These are phyloP conservation scores for Scortum barcoo DNA, from an alignment of 2,113 vertebrate genomes.

Conservation along the genomic window DNA sequence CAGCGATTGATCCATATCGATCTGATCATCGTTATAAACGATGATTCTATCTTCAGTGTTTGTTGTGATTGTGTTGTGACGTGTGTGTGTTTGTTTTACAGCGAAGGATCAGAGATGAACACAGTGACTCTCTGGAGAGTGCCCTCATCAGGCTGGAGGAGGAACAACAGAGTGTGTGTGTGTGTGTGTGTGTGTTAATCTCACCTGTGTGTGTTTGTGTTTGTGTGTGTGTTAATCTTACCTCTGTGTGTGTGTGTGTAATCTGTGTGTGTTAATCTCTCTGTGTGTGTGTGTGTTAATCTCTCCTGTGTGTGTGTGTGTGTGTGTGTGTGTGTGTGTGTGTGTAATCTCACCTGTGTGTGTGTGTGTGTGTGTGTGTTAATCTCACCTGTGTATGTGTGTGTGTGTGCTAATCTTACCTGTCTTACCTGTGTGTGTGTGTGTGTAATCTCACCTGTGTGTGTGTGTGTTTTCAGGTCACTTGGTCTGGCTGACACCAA, in stretches of 20 bases:
- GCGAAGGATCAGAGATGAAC: conserved; percentile 82
- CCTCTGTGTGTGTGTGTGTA: conserved; percentile 15
- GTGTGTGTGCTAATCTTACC: too few species aligned
- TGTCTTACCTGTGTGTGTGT: not conserved
- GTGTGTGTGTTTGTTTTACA: conserved; percentile 53
- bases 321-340: conserved; percentile 79
- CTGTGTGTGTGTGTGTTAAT: conserved; percentile 13
- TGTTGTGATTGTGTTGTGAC: too few species aligned
- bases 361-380: not conserved
- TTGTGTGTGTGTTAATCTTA: conserved; percentile 10
- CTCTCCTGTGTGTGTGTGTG: conserved; percentile 8
- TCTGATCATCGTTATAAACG: too few species aligned
- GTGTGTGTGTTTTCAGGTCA: conserved; percentile 79
- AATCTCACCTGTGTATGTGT: conserved; percentile 2
- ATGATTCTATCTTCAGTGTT: too few species aligned
- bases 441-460: too few species aligned
- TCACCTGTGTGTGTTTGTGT: not conserved
- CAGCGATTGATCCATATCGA: too few species aligned
- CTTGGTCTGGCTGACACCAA: conserved; percentile 87
- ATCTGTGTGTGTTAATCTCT: too few species aligned
- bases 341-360: not conserved
- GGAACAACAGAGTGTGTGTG: conserved; percentile 88
- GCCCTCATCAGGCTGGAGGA: conserved; percentile 90
- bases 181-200: not conserved
- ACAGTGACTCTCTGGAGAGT: conserved; percentile 86